Percentiles rank a stretch among this genome's conserved stretches.
phyloP scores from a whole-genome alignment of 2,888 invertebrate species.

The Dryococelus australis region DNA sequence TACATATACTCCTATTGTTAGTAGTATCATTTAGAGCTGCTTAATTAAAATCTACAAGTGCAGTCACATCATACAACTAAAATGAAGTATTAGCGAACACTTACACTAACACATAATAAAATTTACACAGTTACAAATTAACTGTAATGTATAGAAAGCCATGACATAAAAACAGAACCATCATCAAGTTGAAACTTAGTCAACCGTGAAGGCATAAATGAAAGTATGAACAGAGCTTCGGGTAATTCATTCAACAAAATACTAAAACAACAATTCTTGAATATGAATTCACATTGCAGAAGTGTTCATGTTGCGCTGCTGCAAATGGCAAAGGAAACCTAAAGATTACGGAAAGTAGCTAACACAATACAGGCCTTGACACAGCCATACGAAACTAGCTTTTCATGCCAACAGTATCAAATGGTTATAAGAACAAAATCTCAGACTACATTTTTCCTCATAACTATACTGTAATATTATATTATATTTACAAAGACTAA shows the following conservation, averaged over 20 bases:
- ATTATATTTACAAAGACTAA: background rate
- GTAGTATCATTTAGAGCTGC: constrained; percentile 1
- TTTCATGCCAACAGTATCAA: background rate
- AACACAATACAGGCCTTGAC: background rate
- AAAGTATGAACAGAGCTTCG: background rate
- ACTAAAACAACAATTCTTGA: too few species aligned
- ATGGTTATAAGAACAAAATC: background rate
- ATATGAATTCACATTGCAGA: too few species aligned
- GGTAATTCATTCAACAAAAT: too few species aligned
- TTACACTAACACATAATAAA: background rate
- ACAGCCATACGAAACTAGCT: background rate
- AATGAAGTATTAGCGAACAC: background rate
- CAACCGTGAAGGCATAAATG: background rate
- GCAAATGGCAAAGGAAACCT: too few species aligned
- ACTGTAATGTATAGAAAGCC: background rate
- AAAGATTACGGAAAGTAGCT: too few species aligned
- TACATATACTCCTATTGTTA: constrained; percentile 10
- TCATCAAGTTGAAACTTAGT: background rate
- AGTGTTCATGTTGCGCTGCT: too few species aligned
- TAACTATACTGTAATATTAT: background rate
- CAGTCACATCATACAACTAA: constrained; percentile 7
- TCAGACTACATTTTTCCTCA: background rate
- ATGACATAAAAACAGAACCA: background rate
- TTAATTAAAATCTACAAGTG: background rate
- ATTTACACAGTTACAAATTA: background rate